Conservation (phyloP, 2,797 vertebrate genomes). For the Enteromius mattozi region DNA sequence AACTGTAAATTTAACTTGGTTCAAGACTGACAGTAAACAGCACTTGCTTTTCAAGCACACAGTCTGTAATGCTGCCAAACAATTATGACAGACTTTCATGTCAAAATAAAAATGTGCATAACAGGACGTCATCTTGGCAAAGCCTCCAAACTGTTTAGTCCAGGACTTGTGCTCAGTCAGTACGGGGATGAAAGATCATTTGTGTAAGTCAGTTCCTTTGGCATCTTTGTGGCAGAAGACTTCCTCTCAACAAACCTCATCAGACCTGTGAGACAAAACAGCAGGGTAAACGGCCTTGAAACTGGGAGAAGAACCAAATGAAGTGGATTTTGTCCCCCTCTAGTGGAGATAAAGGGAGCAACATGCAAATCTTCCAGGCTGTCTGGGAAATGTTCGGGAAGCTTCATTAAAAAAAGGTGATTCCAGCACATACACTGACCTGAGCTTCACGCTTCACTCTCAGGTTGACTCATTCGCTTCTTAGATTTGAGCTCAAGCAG, state of each 20-base stretch:
- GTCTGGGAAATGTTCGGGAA: not conserved
- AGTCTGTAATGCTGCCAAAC: not conserved
- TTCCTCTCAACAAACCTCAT: conserved; percentile 6
- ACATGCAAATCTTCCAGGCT: not conserved
- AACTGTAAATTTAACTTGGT: conserved; percentile 5
- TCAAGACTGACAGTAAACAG: conserved; percentile 5
- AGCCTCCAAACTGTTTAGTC: conserved; percentile 1
- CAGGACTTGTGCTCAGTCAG: too few relatives aligned
- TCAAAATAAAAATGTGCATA: not conserved
- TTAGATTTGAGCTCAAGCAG: conserved; percentile 90
- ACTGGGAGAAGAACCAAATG: not conserved
- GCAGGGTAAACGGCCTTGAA: not conserved
- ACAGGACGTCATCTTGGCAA: not conserved
- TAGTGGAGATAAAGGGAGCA: not conserved
- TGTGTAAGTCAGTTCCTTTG: not conserved
- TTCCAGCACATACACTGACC: conserved; percentile 4
- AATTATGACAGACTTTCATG: not conserved
- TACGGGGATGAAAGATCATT: conserved; percentile 11
- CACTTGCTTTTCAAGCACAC: not conserved
- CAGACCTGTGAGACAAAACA: not conserved
- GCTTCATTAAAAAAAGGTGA: too few relatives aligned
- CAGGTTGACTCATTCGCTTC: conserved; percentile 87
- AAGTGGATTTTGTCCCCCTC: conserved; percentile 5
- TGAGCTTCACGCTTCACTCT: conserved; percentile 69
- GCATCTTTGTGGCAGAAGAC: not conserved